phyloP scores from a whole-genome alignment of 2,888 invertebrate genomes.

The Spicauda simplicius region DNA sequence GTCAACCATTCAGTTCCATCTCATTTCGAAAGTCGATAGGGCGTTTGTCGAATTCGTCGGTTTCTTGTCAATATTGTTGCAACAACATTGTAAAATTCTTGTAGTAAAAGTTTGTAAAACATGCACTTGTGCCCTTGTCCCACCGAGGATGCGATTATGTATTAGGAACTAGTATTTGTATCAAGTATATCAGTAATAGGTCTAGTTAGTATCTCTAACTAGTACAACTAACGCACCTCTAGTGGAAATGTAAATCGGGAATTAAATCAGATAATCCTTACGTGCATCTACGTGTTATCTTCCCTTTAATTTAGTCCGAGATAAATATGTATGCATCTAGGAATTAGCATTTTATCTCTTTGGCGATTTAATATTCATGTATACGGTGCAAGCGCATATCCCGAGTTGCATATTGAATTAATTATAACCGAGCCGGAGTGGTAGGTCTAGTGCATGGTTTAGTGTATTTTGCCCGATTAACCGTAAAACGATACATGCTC shows the following conservation, averaged over 20 bases:
- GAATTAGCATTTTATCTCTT: conserved; percentile 82
- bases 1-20: too few species aligned
- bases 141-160: too few species aligned
- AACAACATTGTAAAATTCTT: too few species aligned
- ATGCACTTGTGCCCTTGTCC: too few species aligned
- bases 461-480: conserved; percentile 43
- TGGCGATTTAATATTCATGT: conserved; percentile 79
- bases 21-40: too few species aligned
- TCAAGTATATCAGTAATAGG: too few species aligned
- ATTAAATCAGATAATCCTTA: conserved; percentile 53
- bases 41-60: too few species aligned
- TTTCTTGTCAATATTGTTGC: too few species aligned
- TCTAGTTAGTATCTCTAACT: too few species aligned
- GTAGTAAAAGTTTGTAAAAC: too few species aligned
- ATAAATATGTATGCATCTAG: conserved; percentile 72
- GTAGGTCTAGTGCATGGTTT: conserved; percentile 39
- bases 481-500: conserved; percentile 29
- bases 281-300: conserved; percentile 50
- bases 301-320: conserved; percentile 62
- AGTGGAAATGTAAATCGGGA: conserved; percentile 41
- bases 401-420: conserved; percentile 68
- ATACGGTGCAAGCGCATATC: conserved; percentile 69
- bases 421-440: conserved; percentile 57
- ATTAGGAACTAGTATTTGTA: too few species aligned
- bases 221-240: too few species aligned